A percentile compares a stretch with the other conserved stretches of the same genome.
These are phyloP conservation scores for Salvator merianae DNA, from an alignment of 2,113 vertebrate species.

Conservation along the genomic window DNA sequence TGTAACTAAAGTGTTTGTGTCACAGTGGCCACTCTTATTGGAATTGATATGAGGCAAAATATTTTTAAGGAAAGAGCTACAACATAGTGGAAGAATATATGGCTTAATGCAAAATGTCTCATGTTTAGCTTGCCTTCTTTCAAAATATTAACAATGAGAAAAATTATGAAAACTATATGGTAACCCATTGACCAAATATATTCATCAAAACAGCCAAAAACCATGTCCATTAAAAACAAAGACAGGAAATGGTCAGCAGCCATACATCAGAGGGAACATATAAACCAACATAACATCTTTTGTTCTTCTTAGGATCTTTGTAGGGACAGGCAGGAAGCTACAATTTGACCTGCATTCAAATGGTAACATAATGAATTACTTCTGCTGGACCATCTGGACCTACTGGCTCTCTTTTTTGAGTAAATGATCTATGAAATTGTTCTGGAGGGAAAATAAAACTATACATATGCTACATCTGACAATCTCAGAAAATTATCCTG, in stretches of 20 bases:
- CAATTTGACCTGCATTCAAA: slow-evolving; percentile 39
- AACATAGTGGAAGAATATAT: too few species aligned
- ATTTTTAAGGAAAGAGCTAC: too few species aligned
- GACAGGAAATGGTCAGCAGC: neutral
- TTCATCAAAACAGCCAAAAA: neutral
- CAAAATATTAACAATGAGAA: too few species aligned
- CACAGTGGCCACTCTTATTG: too few species aligned
- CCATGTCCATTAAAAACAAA: neutral
- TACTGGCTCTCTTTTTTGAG: slow-evolving; percentile 10
- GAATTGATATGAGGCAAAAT: too few species aligned
- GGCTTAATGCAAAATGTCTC: too few species aligned
- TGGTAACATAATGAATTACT: neutral
- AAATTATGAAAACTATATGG: too few species aligned
- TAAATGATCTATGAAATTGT: slow-evolving; percentile 29
- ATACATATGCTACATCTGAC: slow-evolving; percentile 20
- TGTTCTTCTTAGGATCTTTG: neutral
- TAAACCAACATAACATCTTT: neutral
- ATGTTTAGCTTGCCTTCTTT: too few species aligned
- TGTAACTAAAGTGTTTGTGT: too few species aligned
- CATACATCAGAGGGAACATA: neutral
- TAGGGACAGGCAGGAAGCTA: slow-evolving; percentile 34
- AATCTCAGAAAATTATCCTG: neutral
- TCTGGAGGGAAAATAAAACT: neutral
- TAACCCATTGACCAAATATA: too few species aligned
- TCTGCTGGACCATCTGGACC: slow-evolving; percentile 45